A percentile compares a stretch with the other conserved stretches of the same genome.
Conservation (phyloP, 2,113 vertebrate genomes). For the Trichomycterus rosablanca region DNA sequence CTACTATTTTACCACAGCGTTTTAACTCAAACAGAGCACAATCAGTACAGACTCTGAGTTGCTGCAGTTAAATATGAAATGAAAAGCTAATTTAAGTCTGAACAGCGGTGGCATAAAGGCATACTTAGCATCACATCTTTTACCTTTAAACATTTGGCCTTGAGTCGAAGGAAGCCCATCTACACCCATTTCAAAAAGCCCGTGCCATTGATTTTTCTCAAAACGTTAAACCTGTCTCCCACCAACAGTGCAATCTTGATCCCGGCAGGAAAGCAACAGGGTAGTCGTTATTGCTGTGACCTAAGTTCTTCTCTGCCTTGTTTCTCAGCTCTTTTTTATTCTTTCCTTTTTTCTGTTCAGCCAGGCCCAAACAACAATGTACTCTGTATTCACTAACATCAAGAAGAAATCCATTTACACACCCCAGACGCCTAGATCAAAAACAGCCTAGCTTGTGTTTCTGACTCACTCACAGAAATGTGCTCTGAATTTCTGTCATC, state of each 20-base stretch:
- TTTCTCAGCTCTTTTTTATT: constrained; percentile 16
- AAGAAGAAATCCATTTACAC: constrained; percentile 29
- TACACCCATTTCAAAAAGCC: constrained; percentile 43
- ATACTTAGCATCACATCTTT: too few relatives aligned
- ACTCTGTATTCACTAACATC: constrained; percentile 9
- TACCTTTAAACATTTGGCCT: too few relatives aligned
- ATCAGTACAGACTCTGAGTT: too few relatives aligned
- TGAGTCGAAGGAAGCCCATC: too few relatives aligned
- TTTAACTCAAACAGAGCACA: too few relatives aligned
- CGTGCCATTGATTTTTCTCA: constrained; percentile 55
- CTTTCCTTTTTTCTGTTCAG: constrained; percentile 4
- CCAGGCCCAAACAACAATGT: constrained; percentile 21
- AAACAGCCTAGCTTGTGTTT: background rate
- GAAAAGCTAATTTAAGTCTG: too few relatives aligned
- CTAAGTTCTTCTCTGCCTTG: constrained; percentile 18
- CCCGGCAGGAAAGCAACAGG: constrained; percentile 31
- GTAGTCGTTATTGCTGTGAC: constrained; percentile 28
- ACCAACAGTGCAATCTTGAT: constrained; percentile 44
- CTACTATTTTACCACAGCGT: too few relatives aligned
- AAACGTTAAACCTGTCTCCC: constrained; percentile 37
- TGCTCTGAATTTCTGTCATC: too few relatives aligned
- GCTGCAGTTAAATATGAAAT: too few relatives aligned
- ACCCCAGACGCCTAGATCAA: constrained; percentile 4
- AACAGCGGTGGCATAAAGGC: too few relatives aligned
- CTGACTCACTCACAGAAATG: too few relatives aligned